Base-by-base conservation (phyloP, 2,797 vertebrate genomes). In the Chelon labrosus region DNA sequence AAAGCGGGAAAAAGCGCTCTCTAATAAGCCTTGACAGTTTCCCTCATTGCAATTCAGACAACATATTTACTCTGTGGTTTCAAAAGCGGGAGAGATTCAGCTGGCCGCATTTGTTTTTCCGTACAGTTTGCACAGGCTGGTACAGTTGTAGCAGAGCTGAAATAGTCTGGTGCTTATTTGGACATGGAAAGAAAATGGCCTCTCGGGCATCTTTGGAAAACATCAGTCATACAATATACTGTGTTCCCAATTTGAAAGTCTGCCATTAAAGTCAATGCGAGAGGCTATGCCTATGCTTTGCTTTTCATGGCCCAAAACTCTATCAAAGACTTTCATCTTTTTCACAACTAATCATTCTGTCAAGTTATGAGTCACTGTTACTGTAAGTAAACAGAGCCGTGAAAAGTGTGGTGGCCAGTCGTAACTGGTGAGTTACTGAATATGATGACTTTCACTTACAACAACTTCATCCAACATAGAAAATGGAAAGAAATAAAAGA, bases 1-100 rank as follows among this genome's bases (percentile, higher is more conserved):
- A 69, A 75, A 75, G 77, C 59, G 4, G 25, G 17, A 53, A 35
- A 66, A 44, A 55, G 35, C 2, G 0, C 50, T 44, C 37, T 65
- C 42, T 81, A 77, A 83, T 76, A 64, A 67, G 44, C 54, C 47
- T 50, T 62, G 82, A 68, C 86, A 60, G 54, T 53, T 67, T 19
- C 27, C 16, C 82, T 88, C 77, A 70, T 83, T 85, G 63, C 50
- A 38, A 81, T 83, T 84, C 86, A 75, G 38, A 73, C 25, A 70
- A 63, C 52, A 69, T 75, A 63, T 82, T 80, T 80, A 49, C 47
- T 70, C 12, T 50, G 42, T 64, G 31, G 75, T 47, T 68, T 84
- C 66, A 72, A 69, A 79, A 37, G 39, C 19, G 38, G 63, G 52
- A 13, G 3, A 19, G 10, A 49, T 50, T 79, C 38, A 51, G 70